Percentiles rank a stretch among this genome's conserved stretches.
Conservation (phyloP, 2,888 invertebrate species). For the Drosophila koepferae region DNA sequence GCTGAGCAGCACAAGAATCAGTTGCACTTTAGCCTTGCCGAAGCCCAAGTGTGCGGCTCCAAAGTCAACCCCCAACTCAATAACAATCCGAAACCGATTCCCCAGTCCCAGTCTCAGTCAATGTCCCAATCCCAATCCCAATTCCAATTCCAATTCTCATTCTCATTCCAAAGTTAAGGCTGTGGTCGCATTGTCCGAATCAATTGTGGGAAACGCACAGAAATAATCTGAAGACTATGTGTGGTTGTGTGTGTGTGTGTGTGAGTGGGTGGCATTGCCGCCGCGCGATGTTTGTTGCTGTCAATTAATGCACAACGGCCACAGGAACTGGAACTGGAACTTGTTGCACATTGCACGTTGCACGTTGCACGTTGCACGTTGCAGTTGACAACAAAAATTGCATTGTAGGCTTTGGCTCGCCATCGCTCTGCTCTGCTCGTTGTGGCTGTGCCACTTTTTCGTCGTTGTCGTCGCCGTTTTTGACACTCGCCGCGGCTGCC, state of each 20-base stretch:
- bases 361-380: slow-evolving; percentile 31
- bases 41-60: slow-evolving; percentile 21
- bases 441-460: slow-evolving; percentile 68
- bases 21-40: slow-evolving; percentile 66
- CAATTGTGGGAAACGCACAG: slow-evolving; percentile 78
- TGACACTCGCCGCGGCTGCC: slow-evolving; percentile 71
- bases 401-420: slow-evolving; percentile 41
- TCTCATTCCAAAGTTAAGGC: slow-evolving; percentile 26
- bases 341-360: slow-evolving; percentile 56
- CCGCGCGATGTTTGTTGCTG: slow-evolving; percentile 74
- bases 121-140: not conserved
- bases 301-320: slow-evolving; percentile 71
- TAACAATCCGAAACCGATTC: slow-evolving; percentile 52
- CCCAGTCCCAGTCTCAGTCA: not conserved
- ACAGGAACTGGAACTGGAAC: slow-evolving; percentile 74
- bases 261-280: slow-evolving; percentile 68
- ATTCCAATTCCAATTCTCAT: slow-evolving; percentile 9
- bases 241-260: slow-evolving; percentile 49
- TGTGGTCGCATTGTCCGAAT: slow-evolving; percentile 73
- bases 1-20: slow-evolving; percentile 49
- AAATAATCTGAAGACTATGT: slow-evolving; percentile 60
- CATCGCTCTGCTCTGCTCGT: slow-evolving; percentile 24
- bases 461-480: slow-evolving; percentile 54
- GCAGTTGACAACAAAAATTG: slow-evolving; percentile 40
- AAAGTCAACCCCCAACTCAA: slow-evolving; percentile 7